A percentile compares a stretch with the other conserved stretches of the same genome.
Conservation (phyloP, 1,140 invertebrate species). For the Aphaenogaster ashmeadi region DNA sequence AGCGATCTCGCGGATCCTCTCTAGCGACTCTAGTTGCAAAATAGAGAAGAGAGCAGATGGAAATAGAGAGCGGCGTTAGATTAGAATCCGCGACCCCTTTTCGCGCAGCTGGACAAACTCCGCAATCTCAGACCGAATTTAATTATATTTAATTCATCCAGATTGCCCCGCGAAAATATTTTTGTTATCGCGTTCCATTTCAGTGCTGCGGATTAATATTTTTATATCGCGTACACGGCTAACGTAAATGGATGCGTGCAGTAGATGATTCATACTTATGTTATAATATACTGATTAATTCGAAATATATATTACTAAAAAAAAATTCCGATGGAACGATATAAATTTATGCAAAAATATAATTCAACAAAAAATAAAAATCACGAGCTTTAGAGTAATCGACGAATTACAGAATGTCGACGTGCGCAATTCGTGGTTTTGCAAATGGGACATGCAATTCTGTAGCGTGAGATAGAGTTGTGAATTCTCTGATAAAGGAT, state of each 20-base stretch:
- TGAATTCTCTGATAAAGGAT: slow-evolving; percentile 15
- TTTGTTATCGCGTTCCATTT: not conserved
- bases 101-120: slow-evolving; percentile 28
- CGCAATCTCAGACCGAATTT: not conserved
- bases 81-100: not conserved
- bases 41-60: slow-evolving; percentile 14
- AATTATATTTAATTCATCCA: slow-evolving; percentile 24
- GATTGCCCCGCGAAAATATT: not conserved
- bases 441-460: not conserved
- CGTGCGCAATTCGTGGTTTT: not conserved
- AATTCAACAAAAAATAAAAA: not conserved
- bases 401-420: not conserved
- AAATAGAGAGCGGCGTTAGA: not conserved
- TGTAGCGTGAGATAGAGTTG: not conserved
- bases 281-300: not conserved
- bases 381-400: not conserved
- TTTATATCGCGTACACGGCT: not conserved
- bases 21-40: slow-evolving; percentile 20
- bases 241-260: not conserved
- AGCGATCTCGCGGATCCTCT: slow-evolving; percentile 1
- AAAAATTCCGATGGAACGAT: not conserved
- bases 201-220: not conserved
- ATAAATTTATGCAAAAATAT: not conserved
- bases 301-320: not conserved
- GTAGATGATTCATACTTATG: not conserved